Evolutionary conservation across 2,888 invertebrate genomes (phyloP), one percentile per base, ranked within the genome.

Genomic region (Leptinotarsa tumamoca): DNA sequence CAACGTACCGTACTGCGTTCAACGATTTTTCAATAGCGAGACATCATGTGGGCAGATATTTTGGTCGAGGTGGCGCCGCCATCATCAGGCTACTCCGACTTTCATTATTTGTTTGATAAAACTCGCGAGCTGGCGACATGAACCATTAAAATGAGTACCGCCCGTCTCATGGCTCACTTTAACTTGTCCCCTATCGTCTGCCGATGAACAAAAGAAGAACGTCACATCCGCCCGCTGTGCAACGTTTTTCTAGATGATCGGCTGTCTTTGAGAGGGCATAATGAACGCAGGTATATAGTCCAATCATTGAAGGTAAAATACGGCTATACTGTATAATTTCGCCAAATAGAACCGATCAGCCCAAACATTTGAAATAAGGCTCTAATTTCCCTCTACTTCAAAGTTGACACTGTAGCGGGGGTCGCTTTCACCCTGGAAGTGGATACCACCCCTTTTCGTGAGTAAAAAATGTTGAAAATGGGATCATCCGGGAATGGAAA

Each of bases 51-150:
- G 63, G 63, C 18, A 63, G 63, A 63, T 63, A 33, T 63, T 63
- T 63, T 63, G 43, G 63, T 63, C 63, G 18, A 63, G 63, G 63
- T 63, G 63, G 63, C 63, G 63, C 63, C 63, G 63, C 63, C 63
- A 63, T 63, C 63, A 63, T 63, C 63, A 63, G 63, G 43, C 63
- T 63, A 33, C 63, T 33, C 63, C n/a, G 63, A 63, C 63, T 63
- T 63, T 43, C 63, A 43, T 63, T 63, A 63, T 63, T 63, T 63
- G 63, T 63, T 63, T 63, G 63, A 63, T 63, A 63, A 33, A 43
- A 63, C 43, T 27, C 27, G 43, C 63, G 27, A 63, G 43, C 33
- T 63, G 63, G 63, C 63, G 63, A 63, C 63, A 63, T 63, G 10
- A 63, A n/a, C 63, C 63, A 63, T 63, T 63, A 63, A 63, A 63